Conservation (phyloP, 1,140 invertebrate species). For the Procambarus clarkii region DNA sequence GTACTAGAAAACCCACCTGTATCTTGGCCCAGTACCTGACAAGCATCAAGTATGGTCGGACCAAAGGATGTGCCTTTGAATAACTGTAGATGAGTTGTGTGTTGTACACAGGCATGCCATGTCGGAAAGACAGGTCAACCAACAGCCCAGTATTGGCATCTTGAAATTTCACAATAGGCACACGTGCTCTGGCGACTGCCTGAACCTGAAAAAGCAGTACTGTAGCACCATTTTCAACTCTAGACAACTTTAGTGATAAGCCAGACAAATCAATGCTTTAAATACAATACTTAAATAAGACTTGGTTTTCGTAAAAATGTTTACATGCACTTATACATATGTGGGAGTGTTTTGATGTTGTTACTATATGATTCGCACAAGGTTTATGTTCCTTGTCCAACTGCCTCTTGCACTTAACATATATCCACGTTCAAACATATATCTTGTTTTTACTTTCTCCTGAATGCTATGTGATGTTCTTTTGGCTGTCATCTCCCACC, state of each 20-base stretch:
- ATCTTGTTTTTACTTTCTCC: too few species aligned
- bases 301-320: too few species aligned
- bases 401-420: too few species aligned
- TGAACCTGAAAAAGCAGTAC: constrained; percentile 76
- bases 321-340: too few species aligned
- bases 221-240: constrained; percentile 6
- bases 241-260: not conserved
- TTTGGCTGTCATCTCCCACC: too few species aligned
- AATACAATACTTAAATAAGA: too few species aligned
- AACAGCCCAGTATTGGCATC: constrained; percentile 79
- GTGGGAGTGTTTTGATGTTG: too few species aligned
- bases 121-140: constrained; percentile 84
- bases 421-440: too few species aligned
- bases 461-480: too few species aligned
- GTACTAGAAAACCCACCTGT: constrained; percentile 73
- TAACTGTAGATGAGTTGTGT: constrained; percentile 80
- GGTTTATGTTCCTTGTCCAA: too few species aligned
- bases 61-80: constrained; percentile 78
- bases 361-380: too few species aligned
- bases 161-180: constrained; percentile 84
- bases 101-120: constrained; percentile 81
- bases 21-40: constrained; percentile 83
- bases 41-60: constrained; percentile 80
- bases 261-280: too few species aligned
- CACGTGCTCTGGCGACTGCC: constrained; percentile 82